These are phyloP conservation scores for Mellivora capensis DNA, from an alignment of 2,113 vertebrate genomes.

Conservation along the genomic window DNA sequence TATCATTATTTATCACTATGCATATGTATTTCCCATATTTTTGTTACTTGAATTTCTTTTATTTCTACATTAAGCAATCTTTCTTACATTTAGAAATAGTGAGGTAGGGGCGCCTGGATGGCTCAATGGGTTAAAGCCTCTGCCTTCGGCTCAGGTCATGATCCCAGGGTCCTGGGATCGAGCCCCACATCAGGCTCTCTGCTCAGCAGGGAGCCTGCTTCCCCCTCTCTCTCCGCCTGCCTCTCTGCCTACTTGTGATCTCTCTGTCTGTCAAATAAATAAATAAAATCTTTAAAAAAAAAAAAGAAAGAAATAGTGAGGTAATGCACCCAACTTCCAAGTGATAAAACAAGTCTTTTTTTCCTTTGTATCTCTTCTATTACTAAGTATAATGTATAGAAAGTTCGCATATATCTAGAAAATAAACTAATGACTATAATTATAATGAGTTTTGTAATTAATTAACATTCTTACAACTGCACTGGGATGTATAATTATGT, in stretches of 20 bases:
- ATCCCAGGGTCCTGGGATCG: no score
- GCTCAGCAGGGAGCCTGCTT: no score
- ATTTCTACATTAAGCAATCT: conserved; percentile 40
- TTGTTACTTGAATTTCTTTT: background rate
- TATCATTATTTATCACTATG: background rate
- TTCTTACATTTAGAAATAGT: background rate
- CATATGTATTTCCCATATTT: background rate
- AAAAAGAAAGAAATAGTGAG: background rate
- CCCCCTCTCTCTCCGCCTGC: no score
- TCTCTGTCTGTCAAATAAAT: no score
- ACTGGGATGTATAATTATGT: background rate
- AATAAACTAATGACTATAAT: background rate
- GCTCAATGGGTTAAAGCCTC: no score
- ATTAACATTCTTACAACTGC: background rate
- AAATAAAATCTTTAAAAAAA: no score
- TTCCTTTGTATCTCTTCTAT: background rate
- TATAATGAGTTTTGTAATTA: background rate
- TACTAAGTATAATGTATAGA: background rate
- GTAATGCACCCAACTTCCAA: background rate
- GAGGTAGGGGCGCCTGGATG: no score
- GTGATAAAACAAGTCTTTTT: background rate
- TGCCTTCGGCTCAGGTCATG: no score
- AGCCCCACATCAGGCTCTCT: no score
- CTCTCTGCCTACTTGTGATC: no score
- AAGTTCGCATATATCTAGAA: background rate